A percentile compares a stretch with the other conserved stretches of the same genome.
Evolutionary conservation across 2,888 invertebrate species (phyloP).

Genomic region (Sepioteuthis lessoniana): DNA sequence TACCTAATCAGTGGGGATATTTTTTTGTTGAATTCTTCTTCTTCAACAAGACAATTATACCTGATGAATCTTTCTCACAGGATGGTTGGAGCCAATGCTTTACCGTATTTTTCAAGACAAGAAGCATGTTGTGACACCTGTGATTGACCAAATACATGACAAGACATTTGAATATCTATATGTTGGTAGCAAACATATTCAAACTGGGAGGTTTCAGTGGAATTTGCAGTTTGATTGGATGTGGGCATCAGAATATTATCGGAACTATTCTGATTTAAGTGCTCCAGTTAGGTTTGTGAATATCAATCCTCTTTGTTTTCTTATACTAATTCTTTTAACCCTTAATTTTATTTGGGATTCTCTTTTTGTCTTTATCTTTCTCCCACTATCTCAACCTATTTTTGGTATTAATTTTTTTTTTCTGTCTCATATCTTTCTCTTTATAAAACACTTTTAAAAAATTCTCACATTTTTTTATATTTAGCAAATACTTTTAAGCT

Average conservation of each 20-base stretch:
- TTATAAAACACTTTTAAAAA: no score
- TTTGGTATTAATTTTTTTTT: no score
- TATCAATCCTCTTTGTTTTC: background rate
- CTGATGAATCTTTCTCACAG: constrained; percentile 77
- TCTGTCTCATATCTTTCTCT: no score
- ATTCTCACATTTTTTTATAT: no score
- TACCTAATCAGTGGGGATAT: background rate
- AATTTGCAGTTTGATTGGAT: constrained; percentile 81
- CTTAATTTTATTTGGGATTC: no score
- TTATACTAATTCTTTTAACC: no score
- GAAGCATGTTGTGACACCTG: constrained; percentile 89
- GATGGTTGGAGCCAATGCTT: constrained; percentile 94
- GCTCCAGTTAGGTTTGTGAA: constrained; percentile 43
- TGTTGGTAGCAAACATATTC: constrained; percentile 67
- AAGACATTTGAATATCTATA: constrained; percentile 92
- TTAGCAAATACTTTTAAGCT: no score
- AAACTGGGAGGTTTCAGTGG: constrained; percentile 82
- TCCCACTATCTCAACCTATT: no score
- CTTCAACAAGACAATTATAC: background rate
- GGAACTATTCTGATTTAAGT: background rate
- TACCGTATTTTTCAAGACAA: constrained; percentile 84
- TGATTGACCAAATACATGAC: constrained; percentile 96
- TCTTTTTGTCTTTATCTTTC: no score
- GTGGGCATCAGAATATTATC: constrained; percentile 52
- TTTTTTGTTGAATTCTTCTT: background rate